Percentiles rank a stretch among this genome's conserved stretches.
Conservation (phyloP, 2,888 invertebrate species). For the Plagiodera versicolora region DNA sequence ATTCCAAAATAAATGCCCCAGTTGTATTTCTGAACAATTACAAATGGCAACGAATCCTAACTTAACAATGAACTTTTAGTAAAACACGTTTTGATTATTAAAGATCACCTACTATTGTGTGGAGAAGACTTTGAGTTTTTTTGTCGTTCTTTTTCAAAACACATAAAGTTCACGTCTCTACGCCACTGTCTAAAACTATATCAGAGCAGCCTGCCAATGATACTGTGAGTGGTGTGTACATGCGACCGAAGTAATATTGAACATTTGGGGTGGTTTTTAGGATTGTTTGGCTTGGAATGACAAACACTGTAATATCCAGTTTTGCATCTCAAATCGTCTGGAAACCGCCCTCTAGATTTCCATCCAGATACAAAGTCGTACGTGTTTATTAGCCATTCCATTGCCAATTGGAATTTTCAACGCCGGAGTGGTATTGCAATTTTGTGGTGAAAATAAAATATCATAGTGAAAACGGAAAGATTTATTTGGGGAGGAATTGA, state of each 20-base stretch:
- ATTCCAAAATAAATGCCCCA: too few relatives aligned
- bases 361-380: not conserved
- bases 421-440: not conserved
- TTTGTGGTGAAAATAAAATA: too few relatives aligned
- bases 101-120: too few relatives aligned
- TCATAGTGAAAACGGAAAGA: too few relatives aligned
- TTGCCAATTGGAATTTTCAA: not conserved
- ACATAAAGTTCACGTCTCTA: too few relatives aligned
- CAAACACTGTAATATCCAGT: constrained; percentile 30
- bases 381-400: constrained; percentile 9
- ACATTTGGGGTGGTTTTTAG: constrained; percentile 27
- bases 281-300: constrained; percentile 27
- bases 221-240: constrained; percentile 20
- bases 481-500: too few relatives aligned
- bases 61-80: too few relatives aligned
- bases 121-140: too few relatives aligned
- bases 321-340: constrained; percentile 13
- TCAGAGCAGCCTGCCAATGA: constrained; percentile 18
- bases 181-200: constrained; percentile 23
- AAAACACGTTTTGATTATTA: too few relatives aligned
- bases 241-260: constrained; percentile 24
- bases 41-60: too few relatives aligned
- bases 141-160: too few relatives aligned
- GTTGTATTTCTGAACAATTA: too few relatives aligned
- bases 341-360: constrained; percentile 9